Evolutionary conservation across 1,140 invertebrate species (phyloP).

Genomic region (Anagrus nilaparvatae): DNA sequence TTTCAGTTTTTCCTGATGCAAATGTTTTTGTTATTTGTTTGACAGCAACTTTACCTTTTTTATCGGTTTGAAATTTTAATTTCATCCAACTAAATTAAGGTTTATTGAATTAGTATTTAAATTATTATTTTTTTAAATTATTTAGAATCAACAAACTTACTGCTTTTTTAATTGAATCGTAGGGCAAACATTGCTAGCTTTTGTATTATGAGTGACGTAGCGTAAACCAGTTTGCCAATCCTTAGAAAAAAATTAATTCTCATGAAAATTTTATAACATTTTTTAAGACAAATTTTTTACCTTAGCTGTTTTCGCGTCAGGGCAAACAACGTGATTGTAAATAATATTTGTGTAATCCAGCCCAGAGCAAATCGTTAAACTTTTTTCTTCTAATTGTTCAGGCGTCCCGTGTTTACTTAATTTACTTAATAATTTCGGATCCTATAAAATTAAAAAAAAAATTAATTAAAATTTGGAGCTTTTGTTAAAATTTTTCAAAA

Average conservation of each 20-base stretch:
- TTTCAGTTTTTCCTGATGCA: constrained; percentile 95
- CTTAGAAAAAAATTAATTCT: constrained; percentile 46
- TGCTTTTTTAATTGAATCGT: constrained; percentile 95
- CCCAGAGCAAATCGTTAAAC: constrained; percentile 92
- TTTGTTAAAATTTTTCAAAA: neutral
- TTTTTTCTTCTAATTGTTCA: constrained; percentile 81
- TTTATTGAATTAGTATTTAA: neutral
- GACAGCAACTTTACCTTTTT: constrained; percentile 93
- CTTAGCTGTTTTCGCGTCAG: constrained; percentile 83
- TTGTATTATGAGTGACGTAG: constrained; percentile 90
- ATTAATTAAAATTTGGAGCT: neutral
- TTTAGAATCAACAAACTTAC: constrained; percentile 51
- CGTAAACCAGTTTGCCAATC: constrained; percentile 86
- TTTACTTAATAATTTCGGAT: constrained; percentile 75
- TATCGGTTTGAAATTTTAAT: constrained; percentile 82
- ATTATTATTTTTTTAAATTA: constrained; percentile 1
- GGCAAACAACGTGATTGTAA: constrained; percentile 90
- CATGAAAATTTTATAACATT: too few species aligned
- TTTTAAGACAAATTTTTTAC: constrained; percentile 51
- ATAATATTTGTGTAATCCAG: constrained; percentile 97
- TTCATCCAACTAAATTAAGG: constrained; percentile 85
- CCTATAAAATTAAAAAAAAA: constrained; percentile 44
- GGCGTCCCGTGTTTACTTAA: constrained; percentile 59
- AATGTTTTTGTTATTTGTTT: constrained; percentile 95
- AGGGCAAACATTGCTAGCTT: constrained; percentile 93